A percentile compares a stretch with the other conserved stretches of the same genome.
These are phyloP conservation scores for Hystrix cristata DNA, from an alignment of 2,113 vertebrate species.

Conservation along the genomic window DNA sequence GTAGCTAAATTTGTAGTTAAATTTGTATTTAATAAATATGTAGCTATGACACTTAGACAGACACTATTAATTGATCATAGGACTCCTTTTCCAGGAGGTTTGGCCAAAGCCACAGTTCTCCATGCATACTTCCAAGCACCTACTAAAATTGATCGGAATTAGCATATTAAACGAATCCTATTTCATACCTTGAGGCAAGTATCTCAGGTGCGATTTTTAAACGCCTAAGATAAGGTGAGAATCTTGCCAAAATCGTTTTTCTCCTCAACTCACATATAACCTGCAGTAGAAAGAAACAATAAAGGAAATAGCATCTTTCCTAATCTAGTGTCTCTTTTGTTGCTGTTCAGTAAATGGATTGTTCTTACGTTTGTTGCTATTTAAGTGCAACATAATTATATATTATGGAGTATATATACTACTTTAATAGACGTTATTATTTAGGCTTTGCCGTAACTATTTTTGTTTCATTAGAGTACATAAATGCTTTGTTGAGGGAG, in stretches of 20 bases:
- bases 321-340: slow-evolving; percentile 61
- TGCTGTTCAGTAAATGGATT: slow-evolving; percentile 64
- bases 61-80: background rate
- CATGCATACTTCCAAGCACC: background rate
- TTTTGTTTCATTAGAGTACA: slow-evolving; percentile 80
- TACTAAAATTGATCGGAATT: slow-evolving; percentile 9
- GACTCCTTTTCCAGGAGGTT: background rate
- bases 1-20: background rate
- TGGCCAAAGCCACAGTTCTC: background rate
- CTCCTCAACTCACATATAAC: background rate
- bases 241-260: slow-evolving; percentile 1
- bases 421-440: slow-evolving; percentile 80
- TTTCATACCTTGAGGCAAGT: background rate
- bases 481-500: slow-evolving; percentile 76
- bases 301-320: slow-evolving; percentile 58
- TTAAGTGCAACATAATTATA: slow-evolving; percentile 79
- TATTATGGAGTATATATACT: slow-evolving; percentile 72
- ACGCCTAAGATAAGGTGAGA: background rate
- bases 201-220: slow-evolving; percentile 31
- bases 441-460: slow-evolving; percentile 74
- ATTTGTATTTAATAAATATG: background rate
- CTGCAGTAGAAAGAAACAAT: slow-evolving; percentile 58
- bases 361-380: slow-evolving; percentile 78
- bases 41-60: background rate
- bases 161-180: slow-evolving; percentile 39